Conservation (phyloP, 2,888 invertebrate genomes). For the Eudemis profundana region DNA sequence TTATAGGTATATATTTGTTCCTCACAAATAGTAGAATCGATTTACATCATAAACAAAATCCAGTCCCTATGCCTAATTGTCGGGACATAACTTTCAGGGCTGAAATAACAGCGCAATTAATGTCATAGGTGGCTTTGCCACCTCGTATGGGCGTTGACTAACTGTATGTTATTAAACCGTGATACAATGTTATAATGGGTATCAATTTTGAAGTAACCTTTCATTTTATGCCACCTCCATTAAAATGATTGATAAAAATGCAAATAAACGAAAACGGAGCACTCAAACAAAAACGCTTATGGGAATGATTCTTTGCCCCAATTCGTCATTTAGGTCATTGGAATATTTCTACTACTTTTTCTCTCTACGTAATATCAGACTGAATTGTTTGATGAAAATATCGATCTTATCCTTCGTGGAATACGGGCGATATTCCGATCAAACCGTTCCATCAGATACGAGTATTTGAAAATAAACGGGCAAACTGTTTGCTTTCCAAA, state of each 20-base stretch:
- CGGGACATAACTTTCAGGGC: no score
- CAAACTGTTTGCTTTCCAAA: slow-evolving; percentile 3
- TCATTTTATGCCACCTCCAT: neutral
- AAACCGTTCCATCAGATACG: neutral
- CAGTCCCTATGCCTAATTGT: no score
- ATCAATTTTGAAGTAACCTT: neutral
- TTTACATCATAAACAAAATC: no score
- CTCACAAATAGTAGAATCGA: no score
- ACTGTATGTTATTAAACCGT: no score
- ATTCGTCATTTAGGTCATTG: slow-evolving; percentile 34
- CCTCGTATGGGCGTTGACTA: no score
- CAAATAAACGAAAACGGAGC: slow-evolving; percentile 23
- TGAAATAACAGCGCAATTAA: no score
- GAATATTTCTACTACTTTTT: neutral
- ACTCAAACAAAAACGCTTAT: slow-evolving; percentile 21
- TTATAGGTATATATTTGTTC: no score
- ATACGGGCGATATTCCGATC: neutral
- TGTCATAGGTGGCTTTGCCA: no score
- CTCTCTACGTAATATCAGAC: neutral
- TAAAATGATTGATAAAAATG: slow-evolving; percentile 9
- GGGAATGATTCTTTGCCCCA: slow-evolving; percentile 21
- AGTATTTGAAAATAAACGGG: neutral
- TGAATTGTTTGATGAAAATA: neutral
- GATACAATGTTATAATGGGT: no score
- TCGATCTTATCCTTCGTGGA: neutral